Evolutionary conservation across 2,113 vertebrate species (phyloP), one percentile per base, ranked within the genome.

Genomic region (Leucoraja erinaceus): DNA sequence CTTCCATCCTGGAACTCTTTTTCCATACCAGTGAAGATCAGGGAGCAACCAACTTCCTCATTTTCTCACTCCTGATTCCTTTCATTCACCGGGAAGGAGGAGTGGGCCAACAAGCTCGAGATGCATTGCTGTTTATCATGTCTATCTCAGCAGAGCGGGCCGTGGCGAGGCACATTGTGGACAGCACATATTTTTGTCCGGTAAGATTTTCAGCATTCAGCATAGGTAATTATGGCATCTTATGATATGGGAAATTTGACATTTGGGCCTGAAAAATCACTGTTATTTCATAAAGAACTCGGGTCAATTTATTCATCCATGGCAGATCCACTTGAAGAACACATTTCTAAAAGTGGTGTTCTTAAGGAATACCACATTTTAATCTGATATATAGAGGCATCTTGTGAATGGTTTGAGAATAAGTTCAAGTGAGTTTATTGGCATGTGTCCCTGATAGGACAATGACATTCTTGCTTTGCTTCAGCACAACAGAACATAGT

Each of bases 1-100:
- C 98, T 0, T 99, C 98, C 0, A 96, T 99, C 88, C 95, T 99
- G 94, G 98, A 99, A 94, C 96, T 99, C 28, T 99, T 99, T 94
- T 99, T 99, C 95, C 98, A 99, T 94, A 98, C 98, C 54, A 98
- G 99, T 0, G 98, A 99, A 95, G 99, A 99, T 95, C 99, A 99
- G 95, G 99, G 99, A 93, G 98, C 99, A 3, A 96, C 99, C 94
- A 99, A 99, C 95, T 99, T 99, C 96, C 98, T 99, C 93, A 98
- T 99, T 94, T 99, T 99, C 96, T 99, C 98, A 77, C 96, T 99
- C 66, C 96, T 99, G 94, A 98, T 99, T 95, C 98, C 99, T 38
- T 99, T 98, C 95, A 99, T 99, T 94, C 98, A 99, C 94, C 96
- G 98, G 68, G 98, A 99, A 96, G 98, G 98, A 78, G 95, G 95